Evolutionary conservation across 1,140 invertebrate genomes (phyloP), one percentile per base, ranked within the genome.

Genomic region (Cotesia typhae): DNA sequence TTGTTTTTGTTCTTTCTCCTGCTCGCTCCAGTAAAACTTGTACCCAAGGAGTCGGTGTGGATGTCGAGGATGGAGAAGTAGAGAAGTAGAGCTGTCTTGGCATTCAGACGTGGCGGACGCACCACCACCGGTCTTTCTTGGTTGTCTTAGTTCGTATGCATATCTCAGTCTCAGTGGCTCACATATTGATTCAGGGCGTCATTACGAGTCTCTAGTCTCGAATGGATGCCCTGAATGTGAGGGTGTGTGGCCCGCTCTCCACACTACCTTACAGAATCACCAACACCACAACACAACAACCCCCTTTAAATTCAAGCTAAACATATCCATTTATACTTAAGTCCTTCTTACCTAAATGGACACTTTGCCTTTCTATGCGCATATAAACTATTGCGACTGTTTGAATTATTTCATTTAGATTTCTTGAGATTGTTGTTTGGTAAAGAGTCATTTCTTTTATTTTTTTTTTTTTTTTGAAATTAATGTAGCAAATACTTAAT

Each of bases 111-210:
- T 51, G 70, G 72, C 61, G 70, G 71, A 67, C 68, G 59, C 80
- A 72, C 76, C 75, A n/a, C 14, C 57, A 67, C 68, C 51, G 37
- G 36, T 20, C 70, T 72, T 17, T 52, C 64, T 65, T 57, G 76
- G 60, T 77, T 77, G 76, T 77, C 76, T 77, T 77, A 77, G 74
- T 77, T 77, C 74, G 76, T 77, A 77, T 77, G 76, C 76, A 77
- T 77, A 77, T 77, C 76, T 77, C 76, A 77, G 72, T 77, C 76
- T 77, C 76, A 77, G 72, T 77, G 74, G 74, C 74, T 77, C 74
- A 77, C 76, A 77, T 77, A 77, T 77, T 77, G 76, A 77, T 77
- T 77, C 76, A 76, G 76, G 68, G 70, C 76, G 74, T 77, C 76
- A 77, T 77, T 77, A 77, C 74, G 76, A 72, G 76, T 76, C 76